phyloP scores from a whole-genome alignment of 1,140 invertebrate genomes.

The Caenorhabditis brenneri region DNA sequence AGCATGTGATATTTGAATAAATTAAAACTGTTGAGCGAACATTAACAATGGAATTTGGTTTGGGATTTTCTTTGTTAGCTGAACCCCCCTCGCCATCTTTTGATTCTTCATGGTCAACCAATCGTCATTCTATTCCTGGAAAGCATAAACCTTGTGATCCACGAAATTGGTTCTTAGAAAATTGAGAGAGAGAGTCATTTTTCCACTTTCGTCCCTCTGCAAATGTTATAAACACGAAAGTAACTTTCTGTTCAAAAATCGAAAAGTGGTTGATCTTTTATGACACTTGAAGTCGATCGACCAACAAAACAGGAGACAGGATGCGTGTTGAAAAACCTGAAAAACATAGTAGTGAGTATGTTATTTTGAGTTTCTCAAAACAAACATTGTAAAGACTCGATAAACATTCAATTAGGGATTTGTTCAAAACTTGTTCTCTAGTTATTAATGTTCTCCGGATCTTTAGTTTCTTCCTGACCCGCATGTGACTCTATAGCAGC shows the following conservation, averaged over 20 bases:
- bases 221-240: neutral
- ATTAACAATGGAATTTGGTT: too few species aligned
- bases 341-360: neutral
- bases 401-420: constrained; percentile 23
- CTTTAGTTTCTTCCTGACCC: neutral
- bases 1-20: neutral
- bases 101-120: neutral
- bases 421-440: constrained; percentile 6
- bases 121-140: constrained; percentile 25
- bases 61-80: neutral
- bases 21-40: too few species aligned
- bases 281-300: neutral
- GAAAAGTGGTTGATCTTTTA: constrained; percentile 21
- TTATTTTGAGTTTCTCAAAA: neutral
- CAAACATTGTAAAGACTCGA: constrained; percentile 5
- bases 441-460: neutral
- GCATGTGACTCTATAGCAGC: constrained; percentile 1
- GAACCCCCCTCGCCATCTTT: neutral
- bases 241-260: constrained; percentile 14
- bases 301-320: constrained; percentile 2
- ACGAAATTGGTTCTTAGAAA: neutral
- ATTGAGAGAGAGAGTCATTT: too few species aligned
- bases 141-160: constrained; percentile 1
- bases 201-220: neutral
- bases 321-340: neutral